Base-by-base conservation (phyloP, 2,888 invertebrate genomes). In the Andrena fulva region DNA sequence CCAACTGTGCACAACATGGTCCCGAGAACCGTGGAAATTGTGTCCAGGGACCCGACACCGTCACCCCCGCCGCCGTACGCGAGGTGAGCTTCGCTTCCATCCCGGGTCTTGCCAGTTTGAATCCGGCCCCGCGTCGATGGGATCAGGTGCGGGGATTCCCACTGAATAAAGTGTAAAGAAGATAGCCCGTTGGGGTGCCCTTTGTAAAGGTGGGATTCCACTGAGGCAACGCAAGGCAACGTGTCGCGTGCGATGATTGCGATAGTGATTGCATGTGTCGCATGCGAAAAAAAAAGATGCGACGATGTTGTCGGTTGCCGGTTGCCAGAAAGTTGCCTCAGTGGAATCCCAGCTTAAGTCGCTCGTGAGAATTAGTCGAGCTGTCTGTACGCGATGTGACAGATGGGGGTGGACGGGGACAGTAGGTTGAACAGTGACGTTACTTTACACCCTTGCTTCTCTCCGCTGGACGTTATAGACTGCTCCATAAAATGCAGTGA, bases 21-120 rank as follows among this genome's bases (percentile, higher is more conserved):
- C 10, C 86, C 90, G 24, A 86, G 89, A 63, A 89, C 87, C 33
- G 88, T 90, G 12, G 87, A 85, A 72, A 84, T 90, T 63, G 78
- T 88, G 35, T 84, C 90, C 68, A 89, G 89, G 42, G 89, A 92
- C 29, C 85, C 92, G 0, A 86, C 89, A 2, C 89, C 92, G 20
- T 91, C 93, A 68, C 93, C 92, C 50, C 92, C 93, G 6, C 92
- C 93, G 0, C 92, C 93, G 24, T 93, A 93, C 80, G 93, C 92
- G n/a, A 93, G 93, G 93, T 93, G 88, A 77, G 35, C 29, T 56
- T 62, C 35, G 59, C 10, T 42, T 50, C 2, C n/a, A 12, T 10
- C 12, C 5, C 6, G 24, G 10, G 16, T 42, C 12, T 42, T 42
- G 42, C 42, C 4, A 12, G 42, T 42, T 42, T 42, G 4, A 42